Percentiles rank a stretch among this genome's conserved stretches.
Conservation (phyloP, 2,888 invertebrate genomes). For the Drosophila meridionalis region DNA sequence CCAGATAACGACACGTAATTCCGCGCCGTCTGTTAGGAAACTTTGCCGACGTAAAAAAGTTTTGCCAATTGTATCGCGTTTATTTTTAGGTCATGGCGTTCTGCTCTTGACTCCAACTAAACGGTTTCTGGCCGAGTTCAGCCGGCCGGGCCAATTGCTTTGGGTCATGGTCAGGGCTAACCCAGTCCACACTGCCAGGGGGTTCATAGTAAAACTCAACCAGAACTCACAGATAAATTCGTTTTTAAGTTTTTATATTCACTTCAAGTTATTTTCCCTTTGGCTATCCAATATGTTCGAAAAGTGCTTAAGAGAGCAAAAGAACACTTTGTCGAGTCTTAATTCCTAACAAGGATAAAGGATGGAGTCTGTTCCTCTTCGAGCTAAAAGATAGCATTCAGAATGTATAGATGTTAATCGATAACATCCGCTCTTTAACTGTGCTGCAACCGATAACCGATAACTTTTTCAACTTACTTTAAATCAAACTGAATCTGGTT, state of each 20-base stretch:
- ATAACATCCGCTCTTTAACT: too few species aligned
- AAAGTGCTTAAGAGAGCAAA: too few species aligned
- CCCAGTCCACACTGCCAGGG: slow-evolving; percentile 15
- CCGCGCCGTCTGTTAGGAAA: slow-evolving; percentile 68
- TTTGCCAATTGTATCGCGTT: slow-evolving; percentile 45
- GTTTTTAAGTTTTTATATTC: too few species aligned
- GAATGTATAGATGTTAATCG: too few species aligned
- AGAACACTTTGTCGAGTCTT: too few species aligned
- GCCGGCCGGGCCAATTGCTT: slow-evolving; percentile 9
- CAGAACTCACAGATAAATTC: slow-evolving; percentile 27
- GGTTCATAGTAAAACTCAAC: slow-evolving; percentile 4
- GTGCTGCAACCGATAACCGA: too few species aligned
- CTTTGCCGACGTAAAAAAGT: slow-evolving; percentile 66
- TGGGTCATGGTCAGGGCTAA: slow-evolving; percentile 50
- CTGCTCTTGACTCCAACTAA: slow-evolving; percentile 29
- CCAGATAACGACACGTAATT: slow-evolving; percentile 69
- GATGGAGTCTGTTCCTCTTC: too few species aligned
- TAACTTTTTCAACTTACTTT: too few species aligned
- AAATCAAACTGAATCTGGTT: too few species aligned
- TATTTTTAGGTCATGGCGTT: slow-evolving; percentile 79
- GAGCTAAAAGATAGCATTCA: too few species aligned
- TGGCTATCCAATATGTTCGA: neutral
- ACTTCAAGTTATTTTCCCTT: neutral
- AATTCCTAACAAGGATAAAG: too few species aligned
- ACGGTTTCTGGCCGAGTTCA: slow-evolving; percentile 34